These are phyloP conservation scores for Balanococcus diminutus DNA, from an alignment of 2,888 invertebrate genomes.

Conservation along the genomic window DNA sequence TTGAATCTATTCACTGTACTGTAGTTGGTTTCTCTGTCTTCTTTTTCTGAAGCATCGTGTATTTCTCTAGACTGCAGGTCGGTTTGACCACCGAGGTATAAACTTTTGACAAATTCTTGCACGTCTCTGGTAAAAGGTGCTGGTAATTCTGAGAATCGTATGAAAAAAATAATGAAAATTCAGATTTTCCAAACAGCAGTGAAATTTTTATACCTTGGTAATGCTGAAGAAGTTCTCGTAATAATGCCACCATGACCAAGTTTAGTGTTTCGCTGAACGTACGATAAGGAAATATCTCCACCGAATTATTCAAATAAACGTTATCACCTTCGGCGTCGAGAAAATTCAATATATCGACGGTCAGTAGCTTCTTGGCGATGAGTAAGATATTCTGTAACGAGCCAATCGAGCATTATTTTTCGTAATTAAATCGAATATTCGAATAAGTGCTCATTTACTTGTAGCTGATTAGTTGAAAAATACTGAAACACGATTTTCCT, in stretches of 20 bases:
- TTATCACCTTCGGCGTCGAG: conserved; percentile 85
- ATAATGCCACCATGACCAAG: conserved; percentile 87
- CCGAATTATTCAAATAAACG: conserved; percentile 67
- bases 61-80: conserved; percentile 82
- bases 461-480: conserved; percentile 77
- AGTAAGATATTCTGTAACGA: conserved; percentile 60
- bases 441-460: conserved; percentile 59
- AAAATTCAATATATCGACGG: conserved; percentile 79
- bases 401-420: background rate
- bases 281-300: conserved; percentile 86
- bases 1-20: conserved; percentile 88
- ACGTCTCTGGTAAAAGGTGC: conserved; percentile 91
- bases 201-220: conserved; percentile 72
- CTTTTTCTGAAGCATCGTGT: conserved; percentile 82
- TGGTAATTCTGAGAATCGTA: conserved; percentile 70
- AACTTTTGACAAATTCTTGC: conserved; percentile 82
- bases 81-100: conserved; percentile 91
- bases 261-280: conserved; percentile 94
- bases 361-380: conserved; percentile 81
- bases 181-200: background rate
- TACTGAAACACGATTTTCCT: conserved; percentile 69
- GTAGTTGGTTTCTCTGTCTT: conserved; percentile 80
- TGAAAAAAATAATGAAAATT: background rate
- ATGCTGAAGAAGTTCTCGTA: conserved; percentile 87
- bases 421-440: background rate